Conservation (phyloP, 2,797 vertebrate genomes). For the Cossypha niveicapilla region DNA sequence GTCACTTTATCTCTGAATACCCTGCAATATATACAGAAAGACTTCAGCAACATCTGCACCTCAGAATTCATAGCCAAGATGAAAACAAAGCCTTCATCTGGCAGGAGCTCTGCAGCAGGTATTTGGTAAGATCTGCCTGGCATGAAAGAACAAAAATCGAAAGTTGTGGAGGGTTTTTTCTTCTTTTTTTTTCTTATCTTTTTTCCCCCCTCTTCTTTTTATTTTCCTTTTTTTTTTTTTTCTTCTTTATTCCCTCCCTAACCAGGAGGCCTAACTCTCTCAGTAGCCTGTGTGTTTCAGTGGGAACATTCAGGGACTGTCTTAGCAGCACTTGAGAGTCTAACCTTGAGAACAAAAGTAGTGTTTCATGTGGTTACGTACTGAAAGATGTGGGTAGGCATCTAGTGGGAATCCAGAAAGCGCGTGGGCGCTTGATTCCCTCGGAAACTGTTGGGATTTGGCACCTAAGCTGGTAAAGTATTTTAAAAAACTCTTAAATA, state of each 20-base stretch:
- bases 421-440: background rate
- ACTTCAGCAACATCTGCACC: background rate
- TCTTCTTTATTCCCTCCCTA: background rate
- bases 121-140: background rate
- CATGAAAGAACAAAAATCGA: background rate
- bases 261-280: background rate
- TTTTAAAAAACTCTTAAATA: constrained; percentile 18
- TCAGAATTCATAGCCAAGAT: background rate
- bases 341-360: constrained; percentile 40
- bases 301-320: background rate
- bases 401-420: constrained; percentile 46
- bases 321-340: background rate
- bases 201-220: rapidly evolving
- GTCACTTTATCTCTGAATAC: background rate
- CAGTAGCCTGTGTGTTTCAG: background rate
- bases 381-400: constrained; percentile 10
- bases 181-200: too few relatives aligned
- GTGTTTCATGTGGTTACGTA: constrained; percentile 16
- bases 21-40: background rate
- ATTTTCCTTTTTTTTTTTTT: background rate
- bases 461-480: constrained; percentile 34
- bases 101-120: background rate
- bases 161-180: background rate
- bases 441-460: constrained; percentile 49
- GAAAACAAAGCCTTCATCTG: background rate